phyloP scores from a whole-genome alignment of 2,797 vertebrate species.

The Lophura swinhoii region DNA sequence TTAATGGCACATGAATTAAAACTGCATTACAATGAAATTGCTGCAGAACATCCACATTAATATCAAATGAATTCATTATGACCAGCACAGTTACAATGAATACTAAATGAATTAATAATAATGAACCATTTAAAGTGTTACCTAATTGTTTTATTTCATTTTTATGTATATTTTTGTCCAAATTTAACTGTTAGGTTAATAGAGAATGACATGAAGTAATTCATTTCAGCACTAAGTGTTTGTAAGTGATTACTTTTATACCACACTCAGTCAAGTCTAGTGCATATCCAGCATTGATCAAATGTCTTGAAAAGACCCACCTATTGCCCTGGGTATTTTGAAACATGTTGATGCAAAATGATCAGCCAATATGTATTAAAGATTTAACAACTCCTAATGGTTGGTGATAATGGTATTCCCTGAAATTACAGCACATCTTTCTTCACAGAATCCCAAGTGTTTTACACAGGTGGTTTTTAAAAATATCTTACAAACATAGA shows the following conservation, averaged over 20 bases:
- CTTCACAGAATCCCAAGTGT: neutral
- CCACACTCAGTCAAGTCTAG: constrained; percentile 2
- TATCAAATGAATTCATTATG: constrained; percentile 85
- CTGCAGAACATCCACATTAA: constrained; percentile 79
- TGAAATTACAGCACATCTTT: neutral
- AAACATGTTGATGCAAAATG: constrained; percentile 21
- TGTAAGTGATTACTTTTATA: constrained; percentile 59
- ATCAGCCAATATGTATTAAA: constrained; percentile 21
- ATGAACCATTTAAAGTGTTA: constrained; percentile 80
- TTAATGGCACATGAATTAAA: constrained; percentile 81
- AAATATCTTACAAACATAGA: neutral
- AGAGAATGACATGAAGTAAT: constrained; percentile 76
- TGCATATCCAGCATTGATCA: constrained; percentile 24
- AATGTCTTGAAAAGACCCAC: neutral
- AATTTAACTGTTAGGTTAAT: constrained; percentile 82
- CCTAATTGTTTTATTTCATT: constrained; percentile 85
- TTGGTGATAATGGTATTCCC: neutral
- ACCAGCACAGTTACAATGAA: constrained; percentile 78
- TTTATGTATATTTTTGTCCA: constrained; percentile 81
- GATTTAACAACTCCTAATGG: constrained; percentile 45
- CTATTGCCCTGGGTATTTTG: constrained; percentile 21
- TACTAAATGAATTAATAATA: constrained; percentile 85
- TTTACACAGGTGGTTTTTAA: neutral
- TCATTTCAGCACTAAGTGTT: constrained; percentile 70
- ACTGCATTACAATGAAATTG: constrained; percentile 80